Base-by-base conservation (phyloP, 1,140 invertebrate species). In the Hyphantria cunea region DNA sequence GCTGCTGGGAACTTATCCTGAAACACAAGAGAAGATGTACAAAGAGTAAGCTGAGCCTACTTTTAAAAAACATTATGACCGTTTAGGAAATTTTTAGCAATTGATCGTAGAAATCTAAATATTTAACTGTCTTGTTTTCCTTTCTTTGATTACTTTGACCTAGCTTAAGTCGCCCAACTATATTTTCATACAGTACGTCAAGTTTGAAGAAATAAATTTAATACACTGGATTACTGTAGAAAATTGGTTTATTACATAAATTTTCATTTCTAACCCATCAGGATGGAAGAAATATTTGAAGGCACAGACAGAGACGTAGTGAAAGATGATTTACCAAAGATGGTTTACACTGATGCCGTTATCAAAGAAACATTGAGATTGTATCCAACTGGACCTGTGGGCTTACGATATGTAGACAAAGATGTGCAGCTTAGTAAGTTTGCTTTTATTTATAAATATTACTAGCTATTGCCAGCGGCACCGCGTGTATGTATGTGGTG, bases 301-400 rank as follows among this genome's bases (percentile, higher is more conserved):
- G 51, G 15, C 3, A 31, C 32, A 34, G 32, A 53, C 15, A 53
- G 51, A n/a, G 61, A 63, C 12, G 44, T 61, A 6, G 25, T 14
- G 11, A 63, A 55, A 25, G 25, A 49, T n/a, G 51, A 63, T 10
- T 17, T 63, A 13, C 42, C 33, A 0, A 63, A 55, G 13, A 11
- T 63, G 15, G 17, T 63, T 11, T 63, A 63, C 25, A 33, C 25
- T 8, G 52, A 63, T 11, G 61, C 61, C 1, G 61, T 63, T 0
- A 63, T 63, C 11, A 63, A 63, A 8, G 61, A 63, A n/a, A 37
- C 44, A 11, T 5, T 63, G 3, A 52, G 61, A 32, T 6, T 63
- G 10, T 55, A 41, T 25, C 61, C 61, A 0, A 48, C 51, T 9
- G 52, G 32, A 13, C 51, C 41, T 9, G 39, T 51, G 31, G 37